Evolutionary conservation across 2,113 vertebrate species (phyloP).

Genomic region (Perccottus glenii): DNA sequence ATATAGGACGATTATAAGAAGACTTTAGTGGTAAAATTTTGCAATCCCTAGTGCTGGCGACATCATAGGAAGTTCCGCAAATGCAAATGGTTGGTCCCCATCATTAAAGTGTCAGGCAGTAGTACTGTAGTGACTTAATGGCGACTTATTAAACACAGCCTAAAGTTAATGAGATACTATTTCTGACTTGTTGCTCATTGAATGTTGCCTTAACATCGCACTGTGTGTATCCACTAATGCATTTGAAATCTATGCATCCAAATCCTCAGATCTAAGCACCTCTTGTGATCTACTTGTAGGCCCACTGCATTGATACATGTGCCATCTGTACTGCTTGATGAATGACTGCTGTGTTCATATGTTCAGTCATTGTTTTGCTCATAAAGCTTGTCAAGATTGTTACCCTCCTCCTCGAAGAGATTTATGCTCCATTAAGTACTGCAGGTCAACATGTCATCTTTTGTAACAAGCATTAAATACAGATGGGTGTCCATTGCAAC

Average conservation of each 20-base stretch:
- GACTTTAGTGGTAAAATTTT: too few species aligned
- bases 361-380: neutral
- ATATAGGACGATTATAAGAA: too few species aligned
- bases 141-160: conserved; percentile 25
- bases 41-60: too few species aligned
- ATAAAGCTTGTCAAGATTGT: neutral
- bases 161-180: conserved; percentile 46
- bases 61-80: too few species aligned
- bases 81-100: too few species aligned
- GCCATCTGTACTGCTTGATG: too few species aligned
- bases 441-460: neutral
- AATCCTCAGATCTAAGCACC: too few species aligned
- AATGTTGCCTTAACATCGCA: conserved; percentile 38
- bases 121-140: conserved; percentile 25
- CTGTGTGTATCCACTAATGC: conserved; percentile 9
- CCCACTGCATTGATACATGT: too few species aligned
- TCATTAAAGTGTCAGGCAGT: too few species aligned
- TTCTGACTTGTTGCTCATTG: conserved; percentile 21
- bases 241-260: too few species aligned
- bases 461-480: neutral
- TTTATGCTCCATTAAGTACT: neutral
- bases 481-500: neutral
- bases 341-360: neutral
- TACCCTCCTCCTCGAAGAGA: neutral
- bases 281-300: too few species aligned